These are phyloP conservation scores for Psittacula cyanocephala DNA, from an alignment of 2,113 vertebrate genomes.

Conservation along the genomic window DNA sequence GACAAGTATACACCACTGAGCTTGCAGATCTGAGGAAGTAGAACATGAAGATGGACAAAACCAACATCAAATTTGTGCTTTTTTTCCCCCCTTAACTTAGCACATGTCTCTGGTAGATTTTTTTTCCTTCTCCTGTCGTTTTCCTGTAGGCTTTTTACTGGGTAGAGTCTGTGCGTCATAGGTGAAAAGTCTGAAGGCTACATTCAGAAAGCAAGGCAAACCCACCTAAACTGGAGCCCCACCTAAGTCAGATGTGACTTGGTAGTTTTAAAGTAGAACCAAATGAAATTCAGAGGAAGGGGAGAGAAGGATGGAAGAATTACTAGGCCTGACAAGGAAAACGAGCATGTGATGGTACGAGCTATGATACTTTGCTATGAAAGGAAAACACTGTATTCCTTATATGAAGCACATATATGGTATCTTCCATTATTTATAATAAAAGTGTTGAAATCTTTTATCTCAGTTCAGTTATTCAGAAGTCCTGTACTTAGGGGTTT, in stretches of 20 bases:
- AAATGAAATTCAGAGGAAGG: constrained; percentile 27
- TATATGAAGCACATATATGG: constrained; percentile 75
- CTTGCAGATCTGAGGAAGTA: constrained; percentile 25
- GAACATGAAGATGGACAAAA: constrained; percentile 22
- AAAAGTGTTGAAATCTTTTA: constrained; percentile 73
- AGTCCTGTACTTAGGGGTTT: constrained; percentile 63
- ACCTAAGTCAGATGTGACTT: constrained; percentile 34
- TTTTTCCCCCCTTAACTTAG: background rate
- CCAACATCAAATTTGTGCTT: background rate
- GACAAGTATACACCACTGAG: background rate
- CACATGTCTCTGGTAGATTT: background rate
- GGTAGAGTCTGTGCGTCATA: background rate
- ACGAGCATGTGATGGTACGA: constrained; percentile 76
- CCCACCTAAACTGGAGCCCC: constrained; percentile 13
- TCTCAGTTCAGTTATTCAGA: constrained; percentile 78
- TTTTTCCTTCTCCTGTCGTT: background rate
- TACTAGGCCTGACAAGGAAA: constrained; percentile 53
- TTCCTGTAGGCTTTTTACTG: background rate
- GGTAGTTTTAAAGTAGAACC: constrained; percentile 64
- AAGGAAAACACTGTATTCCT: constrained; percentile 81
- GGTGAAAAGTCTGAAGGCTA: constrained; percentile 12
- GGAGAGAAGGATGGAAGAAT: background rate
- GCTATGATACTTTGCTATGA: constrained; percentile 53
- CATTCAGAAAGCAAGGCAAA: constrained; percentile 9
- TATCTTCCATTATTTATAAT: constrained; percentile 83